Evolutionary conservation across 1,140 invertebrate genomes (phyloP), one percentile per base, ranked within the genome.

Genomic region (Monomorium pharaonis): DNA sequence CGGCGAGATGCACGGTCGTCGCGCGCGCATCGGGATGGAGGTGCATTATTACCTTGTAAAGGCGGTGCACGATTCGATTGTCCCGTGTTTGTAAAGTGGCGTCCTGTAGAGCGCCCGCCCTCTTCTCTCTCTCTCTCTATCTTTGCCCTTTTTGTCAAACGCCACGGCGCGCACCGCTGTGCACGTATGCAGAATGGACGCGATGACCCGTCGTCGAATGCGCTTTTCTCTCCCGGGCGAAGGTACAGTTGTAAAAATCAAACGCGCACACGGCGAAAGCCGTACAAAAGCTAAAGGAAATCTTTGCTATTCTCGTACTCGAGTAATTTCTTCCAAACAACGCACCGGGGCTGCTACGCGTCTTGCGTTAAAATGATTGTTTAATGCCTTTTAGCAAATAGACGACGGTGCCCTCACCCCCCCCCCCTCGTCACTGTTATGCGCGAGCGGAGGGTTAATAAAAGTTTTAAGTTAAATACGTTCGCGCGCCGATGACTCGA

Each of bases 61-160:
- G 54, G 78, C 63, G 49, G 78, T 58, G 14, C 42, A 18, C 77
- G 37, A 83, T 72, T 72, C 78, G 67, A 83, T 83, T 83, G 67
- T 83, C 37, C 67, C n/a, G n/a, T 74, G 78, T 83, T 83, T 83
- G 78, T 58, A 74, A 83, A 83, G 78, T 62, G 67, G 51, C 67
- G 24, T 60, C 78, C 67, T 51, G 58, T 72, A 72, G 14, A 58
- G 63, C 33, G 78, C 3, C 16, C 67, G 27, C n/a, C n/a, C n/a
- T n/a, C n/a, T n/a, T n/a, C n/a, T n/a, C n/a, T n/a, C n/a, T 51
- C 30, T 33, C 24, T 56, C 54, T 69, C 49, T 70, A 49, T 58
- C 58, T 72, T 44, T 30, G 33, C n/a, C 37, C 37, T 83, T 83
- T 83, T 60, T 83, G 49, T 74, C 78, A 83, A 83, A 72, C 78